Base-by-base conservation (phyloP, 2,797 vertebrate species). In the Denticeps clupeoides region DNA sequence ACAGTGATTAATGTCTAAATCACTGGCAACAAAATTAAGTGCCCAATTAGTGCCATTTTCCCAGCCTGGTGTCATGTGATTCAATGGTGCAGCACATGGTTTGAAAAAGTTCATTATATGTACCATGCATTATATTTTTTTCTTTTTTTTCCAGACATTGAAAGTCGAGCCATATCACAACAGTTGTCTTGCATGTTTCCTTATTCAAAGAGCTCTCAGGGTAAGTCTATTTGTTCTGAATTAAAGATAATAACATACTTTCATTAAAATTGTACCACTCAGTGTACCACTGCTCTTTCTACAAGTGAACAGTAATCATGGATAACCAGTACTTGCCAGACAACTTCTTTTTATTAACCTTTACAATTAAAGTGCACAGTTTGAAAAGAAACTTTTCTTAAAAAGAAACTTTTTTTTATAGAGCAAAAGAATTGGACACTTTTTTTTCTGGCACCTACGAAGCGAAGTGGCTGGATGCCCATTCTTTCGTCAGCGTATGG, bases 141-240 rank as follows among this genome's bases (percentile, higher is more conserved):
- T 48, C 19, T 38, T 27, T 55, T 38, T 37, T 41, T 43, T 12
- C 1, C 33, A 87, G 85, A 85, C 79, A 4, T 67, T 87, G 15
- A 87, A 87, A 65, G 81, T 87, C 42, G 85, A 87, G 51, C 74
- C 85, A 1, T 87, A 84, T 47, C 83, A 87, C 31, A 81, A 87
- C 65, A 86, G 82, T 53, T 80, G 64, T 44, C 73, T 87, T 2
- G 81, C 84, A 41, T 67, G 74, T 9, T 87, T 72, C 53, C 70
- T 87, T 25, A 80, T 87, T 56, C 78, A 59, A 50, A 69, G 84
- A 64, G 81, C 83, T 47, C 70, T 87, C 23, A 59, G 60, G 61
- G 85, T 87, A 62, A 82, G 78, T 75, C 11, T 29, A 21, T 5
- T 2, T 2, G 5, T 15, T n/a, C 15, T 18, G 16, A 15, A 47